Percentiles rank a stretch among this genome's conserved stretches.
Evolutionary conservation across 2,797 vertebrate genomes (phyloP).

Genomic region (Myiothlypis coronata): DNA sequence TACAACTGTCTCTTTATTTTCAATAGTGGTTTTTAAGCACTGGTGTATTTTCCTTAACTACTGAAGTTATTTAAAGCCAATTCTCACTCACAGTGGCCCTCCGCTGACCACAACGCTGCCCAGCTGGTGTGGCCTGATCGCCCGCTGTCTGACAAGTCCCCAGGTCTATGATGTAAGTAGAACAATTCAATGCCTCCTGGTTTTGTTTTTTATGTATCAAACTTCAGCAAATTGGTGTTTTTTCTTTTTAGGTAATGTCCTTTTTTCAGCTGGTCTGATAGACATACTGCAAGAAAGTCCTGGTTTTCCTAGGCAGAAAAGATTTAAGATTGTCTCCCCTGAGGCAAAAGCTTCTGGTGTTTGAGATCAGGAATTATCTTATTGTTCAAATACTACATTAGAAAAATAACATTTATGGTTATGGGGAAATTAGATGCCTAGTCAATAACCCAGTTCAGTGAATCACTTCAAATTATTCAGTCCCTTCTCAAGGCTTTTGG

Average conservation of each 20-base stretch:
- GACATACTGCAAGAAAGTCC: not conserved
- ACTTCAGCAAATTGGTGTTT: not conserved
- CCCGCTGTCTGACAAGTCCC: constrained; percentile 91
- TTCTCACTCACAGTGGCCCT: constrained; percentile 95
- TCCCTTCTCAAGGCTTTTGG: not conserved
- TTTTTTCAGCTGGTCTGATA: not conserved
- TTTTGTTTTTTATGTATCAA: not conserved
- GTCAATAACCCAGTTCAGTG: not conserved
- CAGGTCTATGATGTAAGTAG: constrained; percentile 91
- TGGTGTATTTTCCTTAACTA: constrained; percentile 67
- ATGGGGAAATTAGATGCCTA: not conserved
- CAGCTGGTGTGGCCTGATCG: constrained; percentile 89
- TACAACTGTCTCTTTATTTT: not conserved
- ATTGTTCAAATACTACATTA: not conserved
- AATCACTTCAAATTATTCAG: not conserved
- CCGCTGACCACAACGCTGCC: constrained; percentile 92
- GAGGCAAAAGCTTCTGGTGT: not conserved
- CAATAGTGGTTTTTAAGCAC: not conserved
- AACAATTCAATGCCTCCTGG: not conserved
- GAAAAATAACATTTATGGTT: not conserved
- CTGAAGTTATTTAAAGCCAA: constrained; percentile 92
- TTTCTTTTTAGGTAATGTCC: not conserved
- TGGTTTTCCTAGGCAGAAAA: not conserved
- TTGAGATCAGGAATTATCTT: not conserved
- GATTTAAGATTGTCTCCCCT: not conserved